phyloP scores from a whole-genome alignment of 2,888 invertebrate species.

The Tenthredo amoena region DNA sequence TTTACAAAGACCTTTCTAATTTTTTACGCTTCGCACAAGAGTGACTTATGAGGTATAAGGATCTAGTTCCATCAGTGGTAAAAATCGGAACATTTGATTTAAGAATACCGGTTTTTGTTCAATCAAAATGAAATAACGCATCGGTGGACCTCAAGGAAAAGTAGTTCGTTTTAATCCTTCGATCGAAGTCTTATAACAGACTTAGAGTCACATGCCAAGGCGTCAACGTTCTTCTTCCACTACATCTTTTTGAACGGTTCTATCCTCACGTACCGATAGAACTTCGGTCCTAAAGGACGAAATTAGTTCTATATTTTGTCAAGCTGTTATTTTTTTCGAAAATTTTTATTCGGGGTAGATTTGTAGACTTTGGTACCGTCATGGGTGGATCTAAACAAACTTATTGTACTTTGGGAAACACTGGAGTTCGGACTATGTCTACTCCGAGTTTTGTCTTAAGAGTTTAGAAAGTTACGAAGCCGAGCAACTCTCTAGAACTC shows the following conservation, averaged over 20 bases:
- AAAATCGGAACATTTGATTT: not conserved
- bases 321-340: not conserved
- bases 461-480: conserved; percentile 35
- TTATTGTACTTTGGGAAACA: conserved; percentile 16
- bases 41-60: not conserved
- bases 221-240: not conserved
- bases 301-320: not conserved
- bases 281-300: too few relatives aligned
- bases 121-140: not conserved
- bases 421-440: not conserved
- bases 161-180: not conserved
- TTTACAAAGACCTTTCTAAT: not conserved
- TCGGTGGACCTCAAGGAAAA: not conserved
- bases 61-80: not conserved
- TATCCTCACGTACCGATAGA: not conserved
- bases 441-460: not conserved
- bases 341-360: not conserved
- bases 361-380: not conserved
- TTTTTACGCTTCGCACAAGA: not conserved
- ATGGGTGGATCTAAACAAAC: not conserved
- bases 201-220: not conserved
- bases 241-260: not conserved
- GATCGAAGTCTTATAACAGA: not conserved
- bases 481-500: not conserved
- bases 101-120: conserved; percentile 6